Evolutionary conservation across 2,797 vertebrate species (phyloP).

Genomic region (Pangasius larnaudii): DNA sequence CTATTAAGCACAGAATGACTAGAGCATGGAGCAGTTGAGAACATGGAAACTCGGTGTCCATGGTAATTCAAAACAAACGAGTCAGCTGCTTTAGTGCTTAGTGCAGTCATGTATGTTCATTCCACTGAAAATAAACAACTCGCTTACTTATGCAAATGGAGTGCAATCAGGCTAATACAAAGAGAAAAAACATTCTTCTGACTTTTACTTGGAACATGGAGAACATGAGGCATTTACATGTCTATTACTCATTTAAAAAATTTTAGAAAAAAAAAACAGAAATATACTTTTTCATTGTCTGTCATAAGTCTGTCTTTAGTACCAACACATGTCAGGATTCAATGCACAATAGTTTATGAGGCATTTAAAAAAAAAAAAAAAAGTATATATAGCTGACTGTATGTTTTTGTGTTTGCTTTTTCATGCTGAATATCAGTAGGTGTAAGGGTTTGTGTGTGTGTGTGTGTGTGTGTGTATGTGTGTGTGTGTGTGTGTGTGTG

Average conservation of each 20-base stretch:
- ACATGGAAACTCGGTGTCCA: conserved; percentile 56
- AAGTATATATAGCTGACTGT: not conserved
- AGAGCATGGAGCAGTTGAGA: conserved; percentile 38
- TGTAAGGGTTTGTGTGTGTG: conserved; percentile 3
- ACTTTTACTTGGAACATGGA: not conserved
- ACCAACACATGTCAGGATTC: not conserved
- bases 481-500: conserved; percentile 14
- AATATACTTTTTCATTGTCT: not conserved
- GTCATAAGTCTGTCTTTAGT: not conserved
- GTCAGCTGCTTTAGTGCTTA: conserved; percentile 39
- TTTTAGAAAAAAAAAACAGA: not conserved
- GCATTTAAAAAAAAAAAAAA: no score
- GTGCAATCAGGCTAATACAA: not conserved
- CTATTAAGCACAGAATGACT: conserved; percentile 24
- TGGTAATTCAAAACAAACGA: conserved; percentile 55
- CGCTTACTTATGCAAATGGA: not conserved
- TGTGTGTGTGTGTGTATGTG: conserved; percentile 18
- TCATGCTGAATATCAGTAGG: not conserved
- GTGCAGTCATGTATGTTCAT: conserved; percentile 5
- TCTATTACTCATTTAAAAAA: not conserved
- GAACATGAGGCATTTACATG: not conserved
- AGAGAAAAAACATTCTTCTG: not conserved
- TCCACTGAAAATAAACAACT: conserved; percentile 35
- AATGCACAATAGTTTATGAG: not conserved
- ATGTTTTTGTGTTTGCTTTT: not conserved